Evolutionary conservation across 2,113 vertebrate species (phyloP).

Genomic region (Dolichotis patagonum): DNA sequence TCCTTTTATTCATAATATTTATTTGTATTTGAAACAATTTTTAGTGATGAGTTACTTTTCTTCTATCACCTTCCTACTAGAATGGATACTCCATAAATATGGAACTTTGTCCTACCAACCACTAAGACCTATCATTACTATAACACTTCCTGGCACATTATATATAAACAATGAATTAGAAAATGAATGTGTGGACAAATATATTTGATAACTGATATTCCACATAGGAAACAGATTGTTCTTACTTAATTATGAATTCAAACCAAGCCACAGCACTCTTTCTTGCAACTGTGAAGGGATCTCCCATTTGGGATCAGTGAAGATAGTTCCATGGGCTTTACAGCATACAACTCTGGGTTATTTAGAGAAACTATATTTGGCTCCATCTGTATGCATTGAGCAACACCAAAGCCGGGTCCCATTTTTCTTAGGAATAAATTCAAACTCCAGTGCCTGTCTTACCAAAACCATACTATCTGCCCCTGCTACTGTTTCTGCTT

Average conservation of each 20-base stretch:
- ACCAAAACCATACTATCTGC: not conserved
- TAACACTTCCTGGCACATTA: not conserved
- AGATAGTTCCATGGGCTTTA: fast-evolving
- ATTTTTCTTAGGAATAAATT: not conserved
- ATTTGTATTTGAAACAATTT: not conserved
- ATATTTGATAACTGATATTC: not conserved
- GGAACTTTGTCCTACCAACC: not conserved
- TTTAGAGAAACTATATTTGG: not conserved
- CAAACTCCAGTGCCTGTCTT: not conserved
- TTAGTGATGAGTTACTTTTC: not conserved
- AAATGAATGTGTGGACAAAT: not conserved
- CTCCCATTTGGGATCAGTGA: not conserved
- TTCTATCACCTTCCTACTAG: not conserved
- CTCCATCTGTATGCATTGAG: not conserved
- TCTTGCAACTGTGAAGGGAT: not conserved
- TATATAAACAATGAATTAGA: not conserved
- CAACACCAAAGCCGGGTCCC: not conserved
- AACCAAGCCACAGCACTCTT: not conserved
- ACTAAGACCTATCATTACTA: not conserved
- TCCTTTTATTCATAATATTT: not conserved
- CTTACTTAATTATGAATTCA: not conserved
- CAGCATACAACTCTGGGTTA: fast-evolving
- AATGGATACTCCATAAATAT: not conserved
- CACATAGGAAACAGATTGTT: not conserved
- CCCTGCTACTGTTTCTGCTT: not conserved